Conservation (phyloP, 2,888 invertebrate species). For the Acanthosepion esculentum region DNA sequence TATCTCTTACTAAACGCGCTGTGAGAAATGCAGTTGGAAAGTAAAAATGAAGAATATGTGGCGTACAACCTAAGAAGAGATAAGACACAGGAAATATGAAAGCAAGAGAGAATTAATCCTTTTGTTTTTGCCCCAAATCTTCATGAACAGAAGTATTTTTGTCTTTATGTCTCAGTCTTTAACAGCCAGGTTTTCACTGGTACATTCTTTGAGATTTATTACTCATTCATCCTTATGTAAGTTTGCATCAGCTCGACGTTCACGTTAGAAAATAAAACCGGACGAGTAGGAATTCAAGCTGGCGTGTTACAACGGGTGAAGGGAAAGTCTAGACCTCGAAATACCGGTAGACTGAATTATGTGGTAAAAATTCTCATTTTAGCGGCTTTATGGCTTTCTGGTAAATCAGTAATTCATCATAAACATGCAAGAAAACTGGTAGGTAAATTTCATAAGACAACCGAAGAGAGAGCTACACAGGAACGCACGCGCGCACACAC, state of each 20-base stretch:
- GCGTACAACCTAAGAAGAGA: no score
- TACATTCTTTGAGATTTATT: background rate
- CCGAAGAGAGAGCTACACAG: background rate
- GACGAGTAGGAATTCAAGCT: background rate
- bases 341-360: no score
- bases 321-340: background rate
- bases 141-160: no score
- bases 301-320: background rate
- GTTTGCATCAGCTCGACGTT: background rate
- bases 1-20: no score
- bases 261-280: background rate
- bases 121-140: no score
- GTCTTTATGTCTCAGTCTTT: background rate
- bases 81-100: no score
- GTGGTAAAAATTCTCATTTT: background rate
- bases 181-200: background rate
- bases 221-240: background rate
- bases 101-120: no score
- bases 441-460: background rate
- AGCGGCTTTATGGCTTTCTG: background rate
- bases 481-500: no score
- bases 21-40: no score
- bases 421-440: background rate
- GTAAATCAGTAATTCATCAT: background rate
- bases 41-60: no score